Evolutionary conservation across 37 sponge, comb jelly and placozoan species (phyloP), one percentile per base, ranked within the genome.

Genomic region (Agelas oroides): DNA sequence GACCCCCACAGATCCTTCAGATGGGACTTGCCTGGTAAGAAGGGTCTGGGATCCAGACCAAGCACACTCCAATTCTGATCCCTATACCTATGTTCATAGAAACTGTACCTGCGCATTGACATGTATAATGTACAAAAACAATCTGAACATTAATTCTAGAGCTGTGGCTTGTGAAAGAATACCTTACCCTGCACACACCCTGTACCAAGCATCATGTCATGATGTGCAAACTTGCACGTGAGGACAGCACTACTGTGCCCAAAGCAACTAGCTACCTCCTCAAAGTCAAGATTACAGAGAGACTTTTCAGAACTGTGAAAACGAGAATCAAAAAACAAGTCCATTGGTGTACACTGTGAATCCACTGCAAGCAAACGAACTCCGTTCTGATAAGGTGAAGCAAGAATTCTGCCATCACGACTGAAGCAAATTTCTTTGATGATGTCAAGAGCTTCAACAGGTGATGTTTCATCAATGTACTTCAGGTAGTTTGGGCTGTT

Each of bases 361-460:
- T 86, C 83, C 14, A 81, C 35, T 25, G 87, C 67, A 21, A 91
- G 38, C 0, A 91, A 55, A 14, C 87, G 65, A 5, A 85, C 79
- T 24, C 77, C 65, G 0, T 71, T 60, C 30, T 76, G 2, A 18
- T 66, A 60, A 0, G 91, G 91, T 19, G 87, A 82, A 19, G 86
- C 91, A 17, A 91, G 32, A 0, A 91, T 38, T 27, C 73, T 53
- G 6, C 91, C 91, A 71, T 91, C 91, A 53, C 34, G 20, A 34
- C 87, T 86, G 28, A 86, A 86, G 24, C 31, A 73, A 5, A 86
- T 69, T 78, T 91, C 91, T 46, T 91, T 91, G 61, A 91, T 86
- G 59, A 54, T 63, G 32, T 91, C 78, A 0, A 53, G 12, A 27
- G 87, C 21, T 16, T 78, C 79, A 33, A 61, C 71, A 2, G 40